Evolutionary conservation across 2,888 invertebrate species (phyloP), one percentile per base, ranked within the genome.

Genomic region (Bibio marci): DNA sequence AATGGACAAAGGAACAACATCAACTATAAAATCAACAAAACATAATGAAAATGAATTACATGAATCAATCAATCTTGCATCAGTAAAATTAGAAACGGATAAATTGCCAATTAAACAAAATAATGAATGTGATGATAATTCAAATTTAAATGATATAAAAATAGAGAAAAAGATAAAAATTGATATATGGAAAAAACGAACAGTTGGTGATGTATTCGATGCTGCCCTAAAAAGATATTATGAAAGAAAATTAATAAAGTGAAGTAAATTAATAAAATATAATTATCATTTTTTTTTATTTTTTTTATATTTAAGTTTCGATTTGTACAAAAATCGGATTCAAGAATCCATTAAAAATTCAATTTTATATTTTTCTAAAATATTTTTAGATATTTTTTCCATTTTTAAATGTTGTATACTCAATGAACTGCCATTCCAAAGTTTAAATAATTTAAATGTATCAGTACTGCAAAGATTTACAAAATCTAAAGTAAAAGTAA

Each of bases 101-200:
- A 5, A 28, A 11, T n/a, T 11, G 28, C 4, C 4, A 22, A 22
- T n/a, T n/a, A n/a, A n/a, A n/a, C 11, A 26, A 8, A 6, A 6
- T 26, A 26, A 26, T 28, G 12, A 28, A 28, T 7, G 4, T 28
- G 28, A 28, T n/a, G 13, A 28, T n/a, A 28, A n/a, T 8, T 3
- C 4, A 28, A 33, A 5, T 12, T 8, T 33, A n/a, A 32, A 33
- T 18, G 18, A 12, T 19, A 33, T 12, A 18, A 10, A 4, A 19
- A 18, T 17, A 33, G 18, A 4, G 33, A 33, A 12, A 17, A 19
- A 4, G 18, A 33, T 17, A 32, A 78, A 76, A 63, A 62, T 71
- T 43, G 73, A 77, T 52, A 76, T 87, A 50, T 87, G 86, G 83
- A 73, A 76, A 51, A 88, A 88, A 53, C 67, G 87, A 48, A 88